These are phyloP conservation scores for Dromas ardeola DNA, from an alignment of 2,113 vertebrate genomes.

Conservation along the genomic window DNA sequence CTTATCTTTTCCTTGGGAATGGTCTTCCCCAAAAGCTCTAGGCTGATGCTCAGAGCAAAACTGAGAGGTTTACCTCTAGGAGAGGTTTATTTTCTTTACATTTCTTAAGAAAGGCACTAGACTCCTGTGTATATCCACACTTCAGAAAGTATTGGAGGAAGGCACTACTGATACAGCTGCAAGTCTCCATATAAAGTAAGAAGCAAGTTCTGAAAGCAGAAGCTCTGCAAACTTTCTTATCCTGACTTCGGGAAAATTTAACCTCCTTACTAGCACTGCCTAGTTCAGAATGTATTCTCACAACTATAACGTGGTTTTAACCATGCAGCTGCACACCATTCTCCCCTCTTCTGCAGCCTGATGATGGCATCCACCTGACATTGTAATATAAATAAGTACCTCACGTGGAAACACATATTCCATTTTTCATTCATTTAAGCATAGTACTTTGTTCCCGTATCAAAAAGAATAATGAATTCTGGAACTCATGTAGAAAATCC, in stretches of 20 bases:
- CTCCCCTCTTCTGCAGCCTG: neutral
- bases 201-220: neutral
- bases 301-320: neutral
- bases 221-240: neutral
- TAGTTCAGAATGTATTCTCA: neutral
- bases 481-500: neutral
- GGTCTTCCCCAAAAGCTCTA: neutral
- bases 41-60: neutral
- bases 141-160: neutral
- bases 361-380: neutral
- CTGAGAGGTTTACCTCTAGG: neutral
- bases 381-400: neutral
- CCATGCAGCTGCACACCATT: neutral
- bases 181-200: neutral
- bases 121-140: neutral
- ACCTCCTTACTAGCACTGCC: neutral
- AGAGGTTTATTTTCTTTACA: neutral
- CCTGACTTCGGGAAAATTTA: neutral
- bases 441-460: neutral
- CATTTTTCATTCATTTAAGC: neutral
- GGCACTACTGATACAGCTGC: neutral
- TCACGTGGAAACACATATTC: neutral
- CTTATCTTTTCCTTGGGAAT: neutral
- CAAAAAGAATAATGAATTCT: neutral
- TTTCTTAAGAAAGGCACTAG: neutral